These are phyloP conservation scores for Saccostrea cuccullata DNA, from an alignment of 1,140 invertebrate species.

Conservation along the genomic window DNA sequence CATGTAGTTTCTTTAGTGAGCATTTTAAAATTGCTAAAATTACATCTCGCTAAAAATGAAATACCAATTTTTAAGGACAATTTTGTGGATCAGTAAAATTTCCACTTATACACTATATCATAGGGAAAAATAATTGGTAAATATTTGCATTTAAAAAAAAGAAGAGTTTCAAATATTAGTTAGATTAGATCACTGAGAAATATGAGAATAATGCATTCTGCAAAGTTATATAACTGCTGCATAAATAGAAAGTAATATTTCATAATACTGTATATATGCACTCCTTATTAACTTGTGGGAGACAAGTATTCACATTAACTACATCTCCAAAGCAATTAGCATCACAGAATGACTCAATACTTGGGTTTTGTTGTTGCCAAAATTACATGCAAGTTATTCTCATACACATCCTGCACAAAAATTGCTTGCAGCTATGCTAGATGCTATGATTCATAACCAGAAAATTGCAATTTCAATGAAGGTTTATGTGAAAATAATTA, in stretches of 20 bases:
- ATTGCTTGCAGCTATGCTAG: slow-evolving; percentile 33
- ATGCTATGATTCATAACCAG: slow-evolving; percentile 35
- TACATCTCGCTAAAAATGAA: too few species aligned
- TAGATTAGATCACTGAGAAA: neutral
- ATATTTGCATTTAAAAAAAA: too few species aligned
- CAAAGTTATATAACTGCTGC: neutral
- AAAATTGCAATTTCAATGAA: slow-evolving; percentile 33
- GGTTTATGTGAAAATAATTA: slow-evolving; percentile 34
- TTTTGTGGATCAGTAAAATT: too few species aligned
- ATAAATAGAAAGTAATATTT: neutral
- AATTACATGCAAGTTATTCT: slow-evolving; percentile 17
- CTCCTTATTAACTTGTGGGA: slow-evolving; percentile 13
- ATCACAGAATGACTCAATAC: slow-evolving; percentile 33
- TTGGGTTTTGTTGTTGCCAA: slow-evolving; percentile 21
- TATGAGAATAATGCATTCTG: neutral
- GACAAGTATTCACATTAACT: slow-evolving; percentile 33
- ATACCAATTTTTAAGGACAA: too few species aligned
- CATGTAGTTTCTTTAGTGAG: too few species aligned
- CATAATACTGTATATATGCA: slow-evolving; percentile 10
- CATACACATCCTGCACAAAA: slow-evolving; percentile 27
- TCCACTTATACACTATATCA: too few species aligned
- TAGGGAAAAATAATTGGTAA: too few species aligned
- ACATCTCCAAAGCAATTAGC: slow-evolving; percentile 35
- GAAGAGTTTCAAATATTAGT: neutral
- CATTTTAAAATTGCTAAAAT: too few species aligned